Percentiles rank a stretch among this genome's conserved stretches.
Conservation (phyloP, 2,113 vertebrate species). For the Chaenogobius annularis region DNA sequence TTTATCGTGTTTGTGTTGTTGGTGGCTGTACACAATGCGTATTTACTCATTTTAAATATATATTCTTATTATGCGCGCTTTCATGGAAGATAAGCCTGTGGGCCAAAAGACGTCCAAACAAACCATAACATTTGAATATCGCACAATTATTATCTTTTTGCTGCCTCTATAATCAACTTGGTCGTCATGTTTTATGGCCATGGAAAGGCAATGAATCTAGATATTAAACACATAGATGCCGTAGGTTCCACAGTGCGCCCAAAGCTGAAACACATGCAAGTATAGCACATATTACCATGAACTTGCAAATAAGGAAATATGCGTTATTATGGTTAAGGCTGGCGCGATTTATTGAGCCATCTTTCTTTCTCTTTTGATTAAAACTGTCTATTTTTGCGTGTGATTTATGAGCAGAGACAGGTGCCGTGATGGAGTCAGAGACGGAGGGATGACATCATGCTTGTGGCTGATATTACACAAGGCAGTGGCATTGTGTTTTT, state of each 20-base stretch:
- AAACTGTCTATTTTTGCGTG: conserved; percentile 71
- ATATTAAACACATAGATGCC: conserved; percentile 14
- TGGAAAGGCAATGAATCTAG: conserved; percentile 7
- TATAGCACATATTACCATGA: conserved; percentile 33
- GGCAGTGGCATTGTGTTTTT: conserved; percentile 28
- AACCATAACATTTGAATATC: not conserved
- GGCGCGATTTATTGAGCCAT: conserved; percentile 75
- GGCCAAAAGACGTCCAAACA: conserved; percentile 7
- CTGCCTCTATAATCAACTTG: not conserved
- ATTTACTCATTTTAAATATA: conserved; percentile 9
- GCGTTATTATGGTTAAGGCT: conserved; percentile 63
- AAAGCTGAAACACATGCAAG: conserved; percentile 34
- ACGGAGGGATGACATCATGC: conserved; percentile 71
- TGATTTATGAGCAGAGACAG: conserved; percentile 66
- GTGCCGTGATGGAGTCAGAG: conserved; percentile 31
- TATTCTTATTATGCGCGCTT: conserved; percentile 1
- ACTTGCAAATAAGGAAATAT: conserved; percentile 44
- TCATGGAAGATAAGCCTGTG: not conserved
- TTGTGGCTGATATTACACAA: conserved; percentile 42
- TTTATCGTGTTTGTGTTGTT: conserved; percentile 13
- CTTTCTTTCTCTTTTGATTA: conserved; percentile 75
- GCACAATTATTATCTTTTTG: conserved; percentile 10
- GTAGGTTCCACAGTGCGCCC: conserved; percentile 17
- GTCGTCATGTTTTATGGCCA: conserved; percentile 19
- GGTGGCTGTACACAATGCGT: not conserved